Evolutionary conservation across 2,888 invertebrate species (phyloP).

Genomic region (Nesidiocoris tenuis): DNA sequence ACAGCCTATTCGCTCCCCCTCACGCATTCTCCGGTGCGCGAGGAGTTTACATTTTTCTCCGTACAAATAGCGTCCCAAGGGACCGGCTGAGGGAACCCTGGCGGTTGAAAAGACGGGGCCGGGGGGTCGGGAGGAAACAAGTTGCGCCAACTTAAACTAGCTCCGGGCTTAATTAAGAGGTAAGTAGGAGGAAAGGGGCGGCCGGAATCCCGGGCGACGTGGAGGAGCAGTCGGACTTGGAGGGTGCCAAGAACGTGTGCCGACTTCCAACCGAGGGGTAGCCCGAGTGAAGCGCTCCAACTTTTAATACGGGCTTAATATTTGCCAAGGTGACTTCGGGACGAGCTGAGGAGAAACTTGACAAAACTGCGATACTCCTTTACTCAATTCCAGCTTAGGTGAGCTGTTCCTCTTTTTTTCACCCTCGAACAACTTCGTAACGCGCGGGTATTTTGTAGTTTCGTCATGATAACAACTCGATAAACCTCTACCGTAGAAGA

Average conservation of each 20-base stretch:
- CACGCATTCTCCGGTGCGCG: too few relatives aligned
- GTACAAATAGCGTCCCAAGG: constrained; percentile 32
- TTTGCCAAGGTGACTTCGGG: constrained; percentile 34
- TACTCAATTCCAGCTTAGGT: constrained; percentile 18
- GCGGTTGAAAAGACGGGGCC: constrained; percentile 8
- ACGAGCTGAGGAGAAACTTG: constrained; percentile 21
- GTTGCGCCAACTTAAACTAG: constrained; percentile 43
- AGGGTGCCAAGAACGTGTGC: constrained; percentile 42
- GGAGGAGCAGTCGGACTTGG: constrained; percentile 8
- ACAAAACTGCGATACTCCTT: constrained; percentile 21
- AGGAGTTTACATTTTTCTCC: constrained; percentile 32
- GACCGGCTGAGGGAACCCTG: constrained; percentile 25
- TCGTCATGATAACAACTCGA: neutral
- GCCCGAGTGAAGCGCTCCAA: constrained; percentile 18
- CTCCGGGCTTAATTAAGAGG: constrained; percentile 43
- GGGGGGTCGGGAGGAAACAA: constrained; percentile 34
- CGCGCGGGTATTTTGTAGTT: neutral
- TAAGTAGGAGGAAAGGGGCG: constrained; percentile 10
- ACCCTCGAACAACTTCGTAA: neutral
- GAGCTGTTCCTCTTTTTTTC: neutral
- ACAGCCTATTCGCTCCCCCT: neutral
- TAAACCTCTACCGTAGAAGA: too few relatives aligned
- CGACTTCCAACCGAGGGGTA: constrained; percentile 26
- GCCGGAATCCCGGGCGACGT: neutral
- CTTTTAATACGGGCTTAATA: constrained; percentile 45